phyloP scores from a whole-genome alignment of 2,113 vertebrate species.

The Tylochromis polylepis region DNA sequence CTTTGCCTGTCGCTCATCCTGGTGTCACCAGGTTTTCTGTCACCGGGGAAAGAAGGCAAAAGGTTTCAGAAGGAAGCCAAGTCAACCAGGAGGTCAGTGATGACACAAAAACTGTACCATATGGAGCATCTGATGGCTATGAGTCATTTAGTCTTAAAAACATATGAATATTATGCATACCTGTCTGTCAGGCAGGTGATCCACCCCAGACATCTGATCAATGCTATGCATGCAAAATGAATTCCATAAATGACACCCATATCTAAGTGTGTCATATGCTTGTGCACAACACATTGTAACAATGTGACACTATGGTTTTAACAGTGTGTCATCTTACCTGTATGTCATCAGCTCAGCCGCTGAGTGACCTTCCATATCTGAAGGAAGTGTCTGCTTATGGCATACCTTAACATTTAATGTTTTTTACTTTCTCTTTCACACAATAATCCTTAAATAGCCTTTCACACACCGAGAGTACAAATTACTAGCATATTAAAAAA shows the following conservation, averaged over 20 bases:
- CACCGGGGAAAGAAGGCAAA: constrained; percentile 25
- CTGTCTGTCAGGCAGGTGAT: constrained; percentile 1
- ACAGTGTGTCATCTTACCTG: not conserved
- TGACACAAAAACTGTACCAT: not conserved
- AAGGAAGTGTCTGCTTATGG: not conserved
- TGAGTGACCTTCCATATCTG: not conserved
- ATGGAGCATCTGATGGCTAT: not conserved
- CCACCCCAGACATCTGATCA: constrained; percentile 10
- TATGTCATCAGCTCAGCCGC: constrained; percentile 11
- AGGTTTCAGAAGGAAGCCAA: not conserved
- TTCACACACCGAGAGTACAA: not conserved
- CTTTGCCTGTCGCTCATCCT: constrained; percentile 52
- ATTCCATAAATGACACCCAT: constrained; percentile 39
- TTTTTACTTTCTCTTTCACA: not conserved
- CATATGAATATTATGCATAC: not conserved
- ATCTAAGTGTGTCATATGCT: constrained; percentile 6
- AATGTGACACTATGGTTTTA: not conserved
- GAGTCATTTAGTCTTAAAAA: constrained; percentile 22
- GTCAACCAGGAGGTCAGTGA: constrained; percentile 25
- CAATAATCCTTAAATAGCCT: not conserved
- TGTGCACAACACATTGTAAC: not conserved
- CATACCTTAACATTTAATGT: not conserved
- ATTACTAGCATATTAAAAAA: not conserved
- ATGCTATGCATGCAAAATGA: not conserved
- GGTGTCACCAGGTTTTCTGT: constrained; percentile 68